Conservation (phyloP, 2,888 invertebrate species). For the Leptarthrus brevirostris region DNA sequence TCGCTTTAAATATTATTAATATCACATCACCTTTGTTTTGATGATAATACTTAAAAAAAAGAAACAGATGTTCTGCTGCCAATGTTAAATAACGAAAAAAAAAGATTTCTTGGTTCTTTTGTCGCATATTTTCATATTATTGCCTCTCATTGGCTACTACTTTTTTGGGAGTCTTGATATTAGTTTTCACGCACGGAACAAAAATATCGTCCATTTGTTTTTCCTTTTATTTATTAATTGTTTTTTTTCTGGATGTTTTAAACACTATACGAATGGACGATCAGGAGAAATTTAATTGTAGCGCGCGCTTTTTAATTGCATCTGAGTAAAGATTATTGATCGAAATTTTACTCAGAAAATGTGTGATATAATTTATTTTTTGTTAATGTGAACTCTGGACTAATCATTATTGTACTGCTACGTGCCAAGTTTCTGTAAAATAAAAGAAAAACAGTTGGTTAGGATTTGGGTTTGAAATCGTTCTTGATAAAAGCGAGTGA, state of each 20-base stretch:
- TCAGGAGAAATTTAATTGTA: slow-evolving; percentile 7
- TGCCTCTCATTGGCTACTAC: slow-evolving; percentile 57
- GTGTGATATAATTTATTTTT: slow-evolving; percentile 92
- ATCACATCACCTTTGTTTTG: slow-evolving; percentile 66
- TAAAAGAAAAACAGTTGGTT: not conserved
- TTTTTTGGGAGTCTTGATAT: slow-evolving; percentile 47
- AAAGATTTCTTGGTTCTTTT: slow-evolving; percentile 52
- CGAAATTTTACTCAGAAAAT: slow-evolving; percentile 69
- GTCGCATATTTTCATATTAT: slow-evolving; percentile 13
- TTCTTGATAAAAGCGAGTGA: too few relatives aligned
- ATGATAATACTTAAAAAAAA: slow-evolving; percentile 57
- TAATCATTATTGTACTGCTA: slow-evolving; percentile 88
- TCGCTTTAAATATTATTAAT: slow-evolving; percentile 60
- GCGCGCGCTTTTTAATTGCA: not conserved
- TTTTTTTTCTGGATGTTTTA: slow-evolving; percentile 47
- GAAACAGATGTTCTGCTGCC: slow-evolving; percentile 50
- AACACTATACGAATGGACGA: slow-evolving; percentile 8
- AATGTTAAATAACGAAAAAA: slow-evolving; percentile 35
- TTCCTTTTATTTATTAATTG: slow-evolving; percentile 33
- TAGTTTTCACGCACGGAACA: slow-evolving; percentile 51
- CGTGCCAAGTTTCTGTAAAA: slow-evolving; percentile 81
- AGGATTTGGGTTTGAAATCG: too few relatives aligned
- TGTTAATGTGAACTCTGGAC: slow-evolving; percentile 87
- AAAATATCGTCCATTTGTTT: not conserved
- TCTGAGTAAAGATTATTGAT: too few relatives aligned